Evolutionary conservation across 2,888 invertebrate genomes (phyloP), one percentile per base, ranked within the genome.

Genomic region (Lordiphosa fenestrarum): DNA sequence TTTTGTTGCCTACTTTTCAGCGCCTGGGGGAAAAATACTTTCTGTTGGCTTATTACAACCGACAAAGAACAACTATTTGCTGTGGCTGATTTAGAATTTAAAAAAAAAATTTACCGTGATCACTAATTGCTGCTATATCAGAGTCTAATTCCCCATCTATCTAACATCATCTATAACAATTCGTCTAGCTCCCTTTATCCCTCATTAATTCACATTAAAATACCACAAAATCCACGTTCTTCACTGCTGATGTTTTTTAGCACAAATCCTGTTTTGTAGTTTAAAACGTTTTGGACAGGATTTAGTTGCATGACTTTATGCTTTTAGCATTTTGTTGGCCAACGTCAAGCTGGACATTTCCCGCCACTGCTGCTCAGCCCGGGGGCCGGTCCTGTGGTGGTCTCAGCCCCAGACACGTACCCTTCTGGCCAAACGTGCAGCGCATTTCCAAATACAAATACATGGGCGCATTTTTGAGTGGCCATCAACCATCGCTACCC

Each of bases 261-360:
- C 77, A 68, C 77, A 81, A 77, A 77, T 74, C 78, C 71, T 69
- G 74, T 77, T 77, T 66, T 68, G 73, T 70, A 73, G 76, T 66
- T 80, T 76, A 83, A 80, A 80, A 78, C 74, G 80, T 65, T 82
- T 80, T 80, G 67, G 70, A 74, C 72, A 69, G 76, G 76, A 80
- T 83, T 80, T 76, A 80, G 83, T 83, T 74, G 77, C 74, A 81
- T 77, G 72, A 81, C 74, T 76, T 70, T 82, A 78, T 71, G 69
- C 83, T 73, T 68, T 82, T 69, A 74, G 50, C 69, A 71, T 73
- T 69, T 70, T 62, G 56, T 56, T 55, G 65, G 65, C 42, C 58
- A 71, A 66, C 66, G 75, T 65, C 65, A 53, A 50, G 48, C 39
- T 61, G 69, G 66, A 69, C 66, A 53, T 37, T 4, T 33, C 41